These are phyloP conservation scores for Thinocorus orbignyianus DNA, from an alignment of 2,113 vertebrate species.

Conservation along the genomic window DNA sequence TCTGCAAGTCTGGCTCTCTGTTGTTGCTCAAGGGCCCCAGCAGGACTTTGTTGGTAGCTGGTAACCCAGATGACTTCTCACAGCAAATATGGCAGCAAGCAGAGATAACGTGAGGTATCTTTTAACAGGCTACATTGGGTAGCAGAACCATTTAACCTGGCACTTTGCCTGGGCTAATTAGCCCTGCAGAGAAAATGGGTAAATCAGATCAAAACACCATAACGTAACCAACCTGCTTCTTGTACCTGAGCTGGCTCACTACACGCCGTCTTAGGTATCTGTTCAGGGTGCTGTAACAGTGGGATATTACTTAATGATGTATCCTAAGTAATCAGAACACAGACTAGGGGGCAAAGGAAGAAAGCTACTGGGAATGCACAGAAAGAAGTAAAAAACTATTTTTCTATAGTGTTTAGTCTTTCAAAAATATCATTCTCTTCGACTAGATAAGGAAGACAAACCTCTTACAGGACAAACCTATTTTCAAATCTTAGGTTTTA, in stretches of 20 bases:
- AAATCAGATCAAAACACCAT: not conserved
- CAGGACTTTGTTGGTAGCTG: not conserved
- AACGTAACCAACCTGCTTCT: not conserved
- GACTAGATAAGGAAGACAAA: not conserved
- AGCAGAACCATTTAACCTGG: not conserved
- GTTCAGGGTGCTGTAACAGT: not conserved
- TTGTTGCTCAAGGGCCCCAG: not conserved
- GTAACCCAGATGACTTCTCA: not conserved
- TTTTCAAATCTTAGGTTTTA: not conserved
- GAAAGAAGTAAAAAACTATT: not conserved
- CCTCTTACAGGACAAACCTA: not conserved
- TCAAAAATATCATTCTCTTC: not conserved
- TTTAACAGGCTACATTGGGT: not conserved
- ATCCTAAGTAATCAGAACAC: not conserved
- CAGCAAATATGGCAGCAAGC: not conserved
- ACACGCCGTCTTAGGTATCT: not conserved
- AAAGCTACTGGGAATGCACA: fast-evolving
- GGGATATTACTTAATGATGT: not conserved
- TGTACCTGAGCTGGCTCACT: not conserved
- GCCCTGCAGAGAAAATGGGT: not conserved
- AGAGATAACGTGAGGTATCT: not conserved
- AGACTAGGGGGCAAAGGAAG: not conserved
- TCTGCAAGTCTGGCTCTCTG: not conserved
- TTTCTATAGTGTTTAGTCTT: not conserved
- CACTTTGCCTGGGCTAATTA: not conserved